Conservation (phyloP, 2,113 vertebrate genomes). For the Lamprotornis superbus region DNA sequence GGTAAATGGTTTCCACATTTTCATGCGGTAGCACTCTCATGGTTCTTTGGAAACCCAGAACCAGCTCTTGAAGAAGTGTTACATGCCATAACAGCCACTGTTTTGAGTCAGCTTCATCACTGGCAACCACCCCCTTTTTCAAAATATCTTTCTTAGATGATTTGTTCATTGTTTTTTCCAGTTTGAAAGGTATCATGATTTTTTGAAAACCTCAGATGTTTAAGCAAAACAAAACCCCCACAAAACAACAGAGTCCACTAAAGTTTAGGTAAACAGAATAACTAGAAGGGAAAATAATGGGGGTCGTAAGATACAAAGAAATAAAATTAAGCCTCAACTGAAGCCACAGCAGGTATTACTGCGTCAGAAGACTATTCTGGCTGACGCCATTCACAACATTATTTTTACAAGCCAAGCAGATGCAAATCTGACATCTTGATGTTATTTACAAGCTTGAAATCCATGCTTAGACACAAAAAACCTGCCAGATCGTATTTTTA, state of each 20-base stretch:
- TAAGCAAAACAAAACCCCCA: not conserved
- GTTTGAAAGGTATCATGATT: not conserved
- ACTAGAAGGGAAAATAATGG: not conserved
- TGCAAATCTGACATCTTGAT: not conserved
- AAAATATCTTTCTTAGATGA: not conserved
- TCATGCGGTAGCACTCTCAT: rapidly evolving
- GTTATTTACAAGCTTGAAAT: not conserved
- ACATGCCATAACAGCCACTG: rapidly evolving
- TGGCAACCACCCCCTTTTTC: not conserved
- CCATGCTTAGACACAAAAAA: not conserved
- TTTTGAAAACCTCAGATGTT: not conserved
- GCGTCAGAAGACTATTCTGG: not conserved
- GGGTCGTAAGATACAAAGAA: not conserved
- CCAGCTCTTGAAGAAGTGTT: not conserved
- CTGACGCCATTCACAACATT: not conserved
- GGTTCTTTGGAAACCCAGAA: not conserved
- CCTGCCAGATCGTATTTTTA: not conserved
- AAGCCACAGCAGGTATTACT: not conserved
- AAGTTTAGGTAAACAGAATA: not conserved
- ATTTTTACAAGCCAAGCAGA: not conserved
- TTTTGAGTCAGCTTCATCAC: not conserved
- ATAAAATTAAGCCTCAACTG: not conserved
- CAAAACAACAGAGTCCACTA: not conserved
- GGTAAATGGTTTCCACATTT: not conserved
- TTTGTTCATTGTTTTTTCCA: not conserved